phyloP scores from a whole-genome alignment of 2,797 vertebrate species.

The Pristis pectinata region DNA sequence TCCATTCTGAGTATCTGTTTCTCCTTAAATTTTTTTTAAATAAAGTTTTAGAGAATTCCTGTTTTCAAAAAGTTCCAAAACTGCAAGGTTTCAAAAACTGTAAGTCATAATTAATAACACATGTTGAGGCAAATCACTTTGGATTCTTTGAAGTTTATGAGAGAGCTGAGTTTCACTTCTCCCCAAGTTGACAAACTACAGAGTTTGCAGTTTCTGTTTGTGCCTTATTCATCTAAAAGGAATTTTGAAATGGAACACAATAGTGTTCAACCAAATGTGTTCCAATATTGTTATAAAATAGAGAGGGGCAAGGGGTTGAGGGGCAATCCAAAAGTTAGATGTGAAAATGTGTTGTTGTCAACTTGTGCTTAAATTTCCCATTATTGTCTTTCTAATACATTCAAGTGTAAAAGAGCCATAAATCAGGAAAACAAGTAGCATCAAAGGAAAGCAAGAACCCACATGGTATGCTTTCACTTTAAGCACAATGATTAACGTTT shows the following conservation, averaged over 20 bases:
- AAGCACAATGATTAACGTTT: not conserved
- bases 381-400: not conserved
- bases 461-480: not conserved
- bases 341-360: not conserved
- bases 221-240: not conserved
- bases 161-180: not conserved
- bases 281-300: not conserved
- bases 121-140: not conserved
- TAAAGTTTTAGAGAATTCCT: not conserved
- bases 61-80: not conserved
- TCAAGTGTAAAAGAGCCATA: not conserved
- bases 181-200: not conserved
- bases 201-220: not conserved
- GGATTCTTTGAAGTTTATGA: constrained; percentile 7
- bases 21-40: not conserved
- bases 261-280: too few species aligned
- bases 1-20: not conserved
- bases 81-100: not conserved
- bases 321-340: not conserved
- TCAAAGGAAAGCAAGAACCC: not conserved
- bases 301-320: not conserved
- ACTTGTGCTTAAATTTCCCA: not conserved
- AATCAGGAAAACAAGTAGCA: not conserved
- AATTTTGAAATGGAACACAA: not conserved
- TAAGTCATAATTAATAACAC: not conserved